Evolutionary conservation across 2,113 vertebrate genomes (phyloP).

Genomic region (Pristiophorus japonicus): DNA sequence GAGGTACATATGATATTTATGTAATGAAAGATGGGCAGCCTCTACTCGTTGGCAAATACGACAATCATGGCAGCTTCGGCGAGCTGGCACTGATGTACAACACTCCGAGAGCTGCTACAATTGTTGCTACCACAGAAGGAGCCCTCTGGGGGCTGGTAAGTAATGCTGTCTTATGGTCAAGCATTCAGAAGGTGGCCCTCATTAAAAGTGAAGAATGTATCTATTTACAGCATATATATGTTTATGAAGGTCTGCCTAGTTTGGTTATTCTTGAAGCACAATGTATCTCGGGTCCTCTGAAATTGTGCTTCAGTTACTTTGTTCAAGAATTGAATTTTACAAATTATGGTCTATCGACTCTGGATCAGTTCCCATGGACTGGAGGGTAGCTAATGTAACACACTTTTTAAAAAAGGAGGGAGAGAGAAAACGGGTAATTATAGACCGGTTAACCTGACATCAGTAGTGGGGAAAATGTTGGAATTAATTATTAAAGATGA

Average conservation of each 20-base stretch:
- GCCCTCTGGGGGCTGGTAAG: slow-evolving; percentile 94
- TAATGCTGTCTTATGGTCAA: slow-evolving; percentile 15
- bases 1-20: slow-evolving; percentile 86
- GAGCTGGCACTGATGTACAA: slow-evolving; percentile 98
- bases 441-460: no score
- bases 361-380: no score
- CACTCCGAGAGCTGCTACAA: slow-evolving; percentile 92
- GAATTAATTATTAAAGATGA: no score
- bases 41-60: slow-evolving; percentile 79
- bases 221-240: background rate
- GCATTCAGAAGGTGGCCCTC: background rate
- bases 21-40: slow-evolving; percentile 73
- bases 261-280: background rate
- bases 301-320: background rate
- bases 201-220: background rate
- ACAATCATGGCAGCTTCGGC: slow-evolving; percentile 95
- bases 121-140: slow-evolving; percentile 83
- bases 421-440: no score
- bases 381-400: no score
- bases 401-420: no score
- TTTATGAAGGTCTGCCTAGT: background rate
- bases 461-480: no score
- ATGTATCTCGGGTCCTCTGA: background rate
- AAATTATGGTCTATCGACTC: no score
- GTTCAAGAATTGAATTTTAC: background rate